These are phyloP conservation scores for Periophthalmus modestus DNA, from an alignment of 2,113 vertebrate genomes.

Conservation along the genomic window DNA sequence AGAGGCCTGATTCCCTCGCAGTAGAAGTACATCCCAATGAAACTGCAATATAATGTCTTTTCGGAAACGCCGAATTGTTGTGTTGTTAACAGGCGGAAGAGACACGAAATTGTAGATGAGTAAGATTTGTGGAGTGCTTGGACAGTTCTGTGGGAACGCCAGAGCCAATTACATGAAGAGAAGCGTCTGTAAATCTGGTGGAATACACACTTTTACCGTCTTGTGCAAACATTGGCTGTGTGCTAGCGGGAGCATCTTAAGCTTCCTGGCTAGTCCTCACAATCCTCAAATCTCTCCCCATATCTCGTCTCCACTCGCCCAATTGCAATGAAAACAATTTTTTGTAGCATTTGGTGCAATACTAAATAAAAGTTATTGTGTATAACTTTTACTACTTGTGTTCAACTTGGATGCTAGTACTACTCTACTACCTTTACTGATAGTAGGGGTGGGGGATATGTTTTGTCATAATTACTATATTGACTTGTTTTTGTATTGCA, in stretches of 20 bases:
- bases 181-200: constrained; percentile 3
- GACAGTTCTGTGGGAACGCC: not conserved
- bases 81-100: not conserved
- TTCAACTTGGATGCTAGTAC: not conserved
- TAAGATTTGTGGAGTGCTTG: constrained; percentile 2
- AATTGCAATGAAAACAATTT: not conserved
- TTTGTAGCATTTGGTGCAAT: not conserved
- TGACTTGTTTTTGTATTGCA: too few species aligned
- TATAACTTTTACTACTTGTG: not conserved
- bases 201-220: constrained; percentile 2
- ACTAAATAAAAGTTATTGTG: not conserved
- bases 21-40: not conserved
- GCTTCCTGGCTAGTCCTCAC: not conserved
- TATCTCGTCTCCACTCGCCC: not conserved
- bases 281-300: not conserved
- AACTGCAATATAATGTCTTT: not conserved
- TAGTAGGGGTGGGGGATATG: not conserved
- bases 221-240: not conserved
- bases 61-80: not conserved
- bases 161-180: constrained; percentile 5
- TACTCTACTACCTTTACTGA: not conserved
- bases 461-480: too few species aligned
- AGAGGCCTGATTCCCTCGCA: too few species aligned
- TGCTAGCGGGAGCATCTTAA: not conserved
- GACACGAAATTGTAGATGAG: not conserved